Conservation (phyloP, 2,888 invertebrate species). For the Teleiodes luculella region DNA sequence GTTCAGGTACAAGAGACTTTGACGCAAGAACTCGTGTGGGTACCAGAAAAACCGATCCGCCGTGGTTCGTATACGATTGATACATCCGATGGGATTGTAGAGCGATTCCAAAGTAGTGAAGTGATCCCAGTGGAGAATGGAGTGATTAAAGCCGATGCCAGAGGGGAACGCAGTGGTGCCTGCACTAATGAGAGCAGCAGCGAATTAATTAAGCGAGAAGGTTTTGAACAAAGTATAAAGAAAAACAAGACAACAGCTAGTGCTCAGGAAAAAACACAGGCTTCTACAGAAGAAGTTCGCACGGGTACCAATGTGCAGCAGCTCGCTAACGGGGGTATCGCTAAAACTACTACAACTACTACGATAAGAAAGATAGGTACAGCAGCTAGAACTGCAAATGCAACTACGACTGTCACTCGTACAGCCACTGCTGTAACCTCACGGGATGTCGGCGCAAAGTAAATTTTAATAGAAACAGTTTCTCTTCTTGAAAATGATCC, state of each 20-base stretch:
- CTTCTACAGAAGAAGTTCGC: slow-evolving; percentile 56
- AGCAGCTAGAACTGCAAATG: slow-evolving; percentile 58
- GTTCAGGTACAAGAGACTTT: slow-evolving; percentile 60
- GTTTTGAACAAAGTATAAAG: slow-evolving; percentile 56
- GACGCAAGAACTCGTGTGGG: slow-evolving; percentile 66
- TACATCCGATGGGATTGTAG: slow-evolving; percentile 51
- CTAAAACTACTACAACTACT: slow-evolving; percentile 66
- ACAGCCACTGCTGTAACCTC: slow-evolving; percentile 63
- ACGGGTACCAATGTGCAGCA: slow-evolving; percentile 61
- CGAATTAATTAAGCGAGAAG: slow-evolving; percentile 51
- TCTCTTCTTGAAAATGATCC: neutral
- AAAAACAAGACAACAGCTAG: slow-evolving; percentile 50
- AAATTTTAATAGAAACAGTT: slow-evolving; percentile 23
- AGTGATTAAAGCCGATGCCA: slow-evolving; percentile 45
- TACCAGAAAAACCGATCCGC: slow-evolving; percentile 59
- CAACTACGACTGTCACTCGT: slow-evolving; percentile 52
- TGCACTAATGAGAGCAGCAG: slow-evolving; percentile 47
- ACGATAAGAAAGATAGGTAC: slow-evolving; percentile 63
- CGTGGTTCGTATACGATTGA: slow-evolving; percentile 72
- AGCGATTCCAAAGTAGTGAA: slow-evolving; percentile 57
- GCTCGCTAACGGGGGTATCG: slow-evolving; percentile 59
- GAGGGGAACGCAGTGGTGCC: slow-evolving; percentile 51
- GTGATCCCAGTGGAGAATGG: slow-evolving; percentile 62
- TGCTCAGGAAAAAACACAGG: slow-evolving; percentile 56
- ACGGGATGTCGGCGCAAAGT: slow-evolving; percentile 67